Percentiles rank a stretch among this genome's conserved stretches.
These are phyloP conservation scores for Amphimallon solstitiale DNA, from an alignment of 2,888 invertebrate species.

Conservation along the genomic window DNA sequence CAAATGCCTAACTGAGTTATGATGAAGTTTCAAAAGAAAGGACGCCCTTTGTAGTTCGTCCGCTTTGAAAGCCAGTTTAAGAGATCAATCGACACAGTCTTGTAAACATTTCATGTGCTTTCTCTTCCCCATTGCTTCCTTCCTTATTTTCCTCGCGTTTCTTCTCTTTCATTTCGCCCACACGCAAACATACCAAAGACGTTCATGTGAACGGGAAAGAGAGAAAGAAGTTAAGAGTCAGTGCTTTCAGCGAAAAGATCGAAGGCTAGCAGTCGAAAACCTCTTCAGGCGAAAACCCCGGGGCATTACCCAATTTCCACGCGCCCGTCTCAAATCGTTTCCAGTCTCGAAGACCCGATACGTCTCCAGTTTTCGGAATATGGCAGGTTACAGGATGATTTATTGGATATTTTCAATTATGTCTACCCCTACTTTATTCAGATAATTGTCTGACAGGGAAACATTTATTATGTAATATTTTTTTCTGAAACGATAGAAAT, in stretches of 20 bases:
- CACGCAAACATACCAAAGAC: neutral
- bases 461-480: too few species aligned
- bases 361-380: neutral
- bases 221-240: neutral
- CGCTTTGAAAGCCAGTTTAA: slow-evolving; percentile 51
- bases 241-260: slow-evolving; percentile 17
- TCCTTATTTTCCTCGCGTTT: neutral
- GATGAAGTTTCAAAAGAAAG: slow-evolving; percentile 30
- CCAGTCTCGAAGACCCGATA: slow-evolving; percentile 5
- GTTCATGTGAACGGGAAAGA: slow-evolving; percentile 2
- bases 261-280: slow-evolving; percentile 4
- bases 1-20: slow-evolving; percentile 31
- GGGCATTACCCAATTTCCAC: slow-evolving; percentile 27
- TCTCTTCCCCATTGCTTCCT: slow-evolving; percentile 16
- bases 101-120: slow-evolving; percentile 55
- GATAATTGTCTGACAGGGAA: too few species aligned
- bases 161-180: neutral
- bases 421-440: too few species aligned
- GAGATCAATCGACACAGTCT: slow-evolving; percentile 51
- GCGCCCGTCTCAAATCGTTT: slow-evolving; percentile 1
- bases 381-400: too few species aligned
- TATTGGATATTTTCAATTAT: too few species aligned
- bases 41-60: slow-evolving; percentile 22
- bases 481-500: too few species aligned
- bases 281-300: slow-evolving; percentile 3